A percentile compares a stretch with the other conserved stretches of the same genome.
Evolutionary conservation across 2,888 invertebrate genomes (phyloP).

Genomic region (Torymus tubicola): DNA sequence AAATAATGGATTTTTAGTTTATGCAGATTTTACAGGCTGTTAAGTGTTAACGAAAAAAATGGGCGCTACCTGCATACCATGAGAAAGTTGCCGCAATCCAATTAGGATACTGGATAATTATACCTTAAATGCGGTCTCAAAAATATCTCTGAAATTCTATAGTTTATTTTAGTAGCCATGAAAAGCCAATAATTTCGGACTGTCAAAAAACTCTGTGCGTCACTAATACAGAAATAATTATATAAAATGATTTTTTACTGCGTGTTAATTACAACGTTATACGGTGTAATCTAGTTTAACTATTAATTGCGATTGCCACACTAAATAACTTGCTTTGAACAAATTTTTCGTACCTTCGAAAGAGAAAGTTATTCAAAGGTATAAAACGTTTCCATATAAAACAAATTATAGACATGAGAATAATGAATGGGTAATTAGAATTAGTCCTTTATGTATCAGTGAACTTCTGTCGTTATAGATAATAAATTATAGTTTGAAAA

Average conservation of each 20-base stretch:
- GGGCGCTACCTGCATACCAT: slow-evolving; percentile 9
- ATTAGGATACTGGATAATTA: slow-evolving; percentile 36
- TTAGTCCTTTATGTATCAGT: no score
- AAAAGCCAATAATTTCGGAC: slow-evolving; percentile 30
- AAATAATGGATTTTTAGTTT: slow-evolving; percentile 23
- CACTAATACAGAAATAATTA: slow-evolving; percentile 26
- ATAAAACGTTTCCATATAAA: no score
- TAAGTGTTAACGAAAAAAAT: slow-evolving; percentile 15
- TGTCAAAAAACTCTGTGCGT: slow-evolving; percentile 10
- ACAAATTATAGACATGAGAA: no score
- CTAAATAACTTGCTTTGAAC: not conserved
- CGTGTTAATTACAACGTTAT: slow-evolving; percentile 6
- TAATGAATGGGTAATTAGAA: no score
- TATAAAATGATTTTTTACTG: slow-evolving; percentile 1
- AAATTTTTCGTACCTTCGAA: slow-evolving; percentile 7
- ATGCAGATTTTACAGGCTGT: slow-evolving; percentile 25
- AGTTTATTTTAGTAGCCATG: slow-evolving; percentile 18
- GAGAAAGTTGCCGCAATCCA: slow-evolving; percentile 37
- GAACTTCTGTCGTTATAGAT: no score
- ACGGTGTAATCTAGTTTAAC: slow-evolving; percentile 4
- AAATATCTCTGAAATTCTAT: slow-evolving; percentile 30
- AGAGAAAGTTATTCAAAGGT: not conserved
- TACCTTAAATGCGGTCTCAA: slow-evolving; percentile 14
- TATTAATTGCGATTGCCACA: slow-evolving; percentile 7
- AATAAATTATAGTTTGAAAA: no score